These are phyloP conservation scores for Enteromius viviparus DNA, from an alignment of 2,797 vertebrate genomes.

Conservation along the genomic window DNA sequence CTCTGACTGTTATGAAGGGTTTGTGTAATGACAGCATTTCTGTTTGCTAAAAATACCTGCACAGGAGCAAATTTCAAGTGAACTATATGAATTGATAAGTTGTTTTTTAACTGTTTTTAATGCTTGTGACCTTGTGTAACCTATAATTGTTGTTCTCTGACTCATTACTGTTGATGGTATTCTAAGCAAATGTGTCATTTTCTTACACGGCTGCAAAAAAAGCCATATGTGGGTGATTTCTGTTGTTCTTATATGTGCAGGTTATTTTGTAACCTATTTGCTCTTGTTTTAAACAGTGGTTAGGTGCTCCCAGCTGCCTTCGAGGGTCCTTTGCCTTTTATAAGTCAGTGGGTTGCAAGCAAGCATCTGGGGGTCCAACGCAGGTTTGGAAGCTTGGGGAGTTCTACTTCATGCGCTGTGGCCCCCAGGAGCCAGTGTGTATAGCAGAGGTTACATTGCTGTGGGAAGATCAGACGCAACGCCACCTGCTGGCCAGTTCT, in stretches of 20 bases:
- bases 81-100: neutral
- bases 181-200: neutral
- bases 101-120: neutral
- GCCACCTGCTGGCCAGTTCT: conserved; percentile 79
- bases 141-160: neutral
- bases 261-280: neutral
- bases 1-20: conserved; percentile 17
- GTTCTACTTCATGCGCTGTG: conserved; percentile 82
- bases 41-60: conserved; percentile 1
- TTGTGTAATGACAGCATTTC: conserved; percentile 12
- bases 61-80: neutral
- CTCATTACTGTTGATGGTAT: neutral
- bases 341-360: conserved; percentile 77
- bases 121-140: neutral
- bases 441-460: conserved; percentile 82
- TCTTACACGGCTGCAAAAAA: neutral
- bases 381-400: conserved; percentile 80
- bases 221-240: neutral
- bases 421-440: conserved; percentile 78
- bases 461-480: conserved; percentile 81
- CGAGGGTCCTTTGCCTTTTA: conserved; percentile 83
- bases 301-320: conserved; percentile 81
- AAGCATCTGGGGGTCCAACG: conserved; percentile 62
- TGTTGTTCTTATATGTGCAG: neutral
- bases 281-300: conserved; percentile 71